A percentile compares a stretch with the other conserved stretches of the same genome.
Evolutionary conservation across 2,888 invertebrate genomes (phyloP).

Genomic region (Didymodactylos carnosus): DNA sequence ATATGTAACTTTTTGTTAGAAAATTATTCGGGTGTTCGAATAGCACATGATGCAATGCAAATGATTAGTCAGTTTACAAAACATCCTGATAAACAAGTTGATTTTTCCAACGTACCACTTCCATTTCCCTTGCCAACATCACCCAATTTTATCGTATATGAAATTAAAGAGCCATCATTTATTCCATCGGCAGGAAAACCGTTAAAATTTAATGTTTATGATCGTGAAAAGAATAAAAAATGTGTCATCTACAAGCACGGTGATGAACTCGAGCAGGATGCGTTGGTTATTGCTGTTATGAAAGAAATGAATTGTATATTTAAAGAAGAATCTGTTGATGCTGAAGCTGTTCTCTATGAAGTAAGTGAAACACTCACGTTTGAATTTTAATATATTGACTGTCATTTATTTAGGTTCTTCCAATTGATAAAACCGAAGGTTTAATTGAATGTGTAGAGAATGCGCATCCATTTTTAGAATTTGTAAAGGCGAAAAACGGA

Average conservation of each 20-base stretch:
- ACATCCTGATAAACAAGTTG: background rate
- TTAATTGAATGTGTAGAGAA: background rate
- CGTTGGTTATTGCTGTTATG: background rate
- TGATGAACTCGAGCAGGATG: background rate
- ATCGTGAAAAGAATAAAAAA: background rate
- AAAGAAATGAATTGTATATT: background rate
- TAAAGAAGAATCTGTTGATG: background rate
- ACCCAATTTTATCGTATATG: background rate
- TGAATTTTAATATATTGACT: background rate
- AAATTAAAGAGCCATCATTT: background rate
- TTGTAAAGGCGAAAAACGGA: background rate
- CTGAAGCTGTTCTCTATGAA: background rate
- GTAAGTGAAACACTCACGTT: background rate
- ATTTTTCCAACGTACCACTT: background rate
- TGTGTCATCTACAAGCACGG: background rate
- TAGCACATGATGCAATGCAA: background rate
- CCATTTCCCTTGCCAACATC: background rate
- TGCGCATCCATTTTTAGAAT: background rate
- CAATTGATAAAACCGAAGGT: background rate
- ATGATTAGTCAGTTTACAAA: background rate
- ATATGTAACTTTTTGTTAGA: background rate
- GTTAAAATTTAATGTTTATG: background rate
- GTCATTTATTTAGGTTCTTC: background rate
- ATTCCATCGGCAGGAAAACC: background rate
- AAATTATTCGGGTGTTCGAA: background rate